Conservation (phyloP, 2,113 vertebrate species). For the Antechinus stuartii region DNA sequence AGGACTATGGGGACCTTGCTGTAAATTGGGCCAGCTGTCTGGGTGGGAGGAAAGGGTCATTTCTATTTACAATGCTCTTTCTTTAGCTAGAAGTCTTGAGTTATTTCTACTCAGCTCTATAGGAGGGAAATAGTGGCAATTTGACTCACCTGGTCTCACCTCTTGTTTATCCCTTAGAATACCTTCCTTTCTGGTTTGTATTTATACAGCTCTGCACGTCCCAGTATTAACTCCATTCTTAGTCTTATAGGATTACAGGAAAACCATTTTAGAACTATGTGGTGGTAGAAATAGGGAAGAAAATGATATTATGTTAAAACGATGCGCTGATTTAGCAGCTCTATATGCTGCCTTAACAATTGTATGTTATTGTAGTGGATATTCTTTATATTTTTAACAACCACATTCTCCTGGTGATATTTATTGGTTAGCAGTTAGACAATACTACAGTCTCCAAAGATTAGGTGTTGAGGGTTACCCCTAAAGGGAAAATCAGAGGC, state of each 20-base stretch:
- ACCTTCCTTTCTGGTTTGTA: not conserved
- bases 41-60: not conserved
- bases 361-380: not conserved
- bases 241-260: not conserved
- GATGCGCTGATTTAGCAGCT: constrained; percentile 22
- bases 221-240: not conserved
- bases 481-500: not conserved
- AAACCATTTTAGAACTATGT: not conserved
- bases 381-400: not conserved
- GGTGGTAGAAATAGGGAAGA: constrained; percentile 32
- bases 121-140: not conserved
- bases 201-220: not conserved
- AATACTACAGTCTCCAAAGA: not conserved
- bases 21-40: not conserved
- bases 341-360: not conserved
- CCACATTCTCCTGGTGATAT: not conserved
- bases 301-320: constrained; percentile 34
- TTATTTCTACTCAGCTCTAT: not conserved
- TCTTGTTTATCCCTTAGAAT: not conserved
- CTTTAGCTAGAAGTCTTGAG: not conserved
- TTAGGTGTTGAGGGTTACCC: not conserved
- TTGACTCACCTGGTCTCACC: not conserved
- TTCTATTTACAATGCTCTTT: not conserved
- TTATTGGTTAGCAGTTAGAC: not conserved
- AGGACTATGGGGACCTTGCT: not conserved